Base-by-base conservation (phyloP, 2,113 vertebrate genomes). In the Macrotis lagotis region DNA sequence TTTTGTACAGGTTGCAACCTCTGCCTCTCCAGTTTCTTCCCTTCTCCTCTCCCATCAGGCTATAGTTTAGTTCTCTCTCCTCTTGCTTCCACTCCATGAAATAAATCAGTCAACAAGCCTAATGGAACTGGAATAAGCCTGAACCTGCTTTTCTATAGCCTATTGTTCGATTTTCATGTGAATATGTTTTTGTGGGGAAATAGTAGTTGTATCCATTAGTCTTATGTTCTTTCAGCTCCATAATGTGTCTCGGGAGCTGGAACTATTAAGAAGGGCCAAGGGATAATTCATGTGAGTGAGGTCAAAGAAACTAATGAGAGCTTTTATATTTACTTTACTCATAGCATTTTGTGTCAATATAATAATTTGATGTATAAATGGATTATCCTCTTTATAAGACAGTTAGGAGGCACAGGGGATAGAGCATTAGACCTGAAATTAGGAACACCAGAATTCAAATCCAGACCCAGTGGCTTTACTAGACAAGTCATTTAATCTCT, bases 111-210 rank as follows among this genome's bases (percentile, higher is more conserved):
- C 96, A 88, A 50, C 95, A 19, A 55, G 91, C n/a, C 83, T 89
- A 16, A 22, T 44, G 90, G 97, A 95, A 97, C 95, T 44, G 50
- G 66, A 96, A 95, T 95, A 93, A 96, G 93, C 91, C 51, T 11
- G 89, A 51, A n/a, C 91, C 53, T 51, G 89, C 51, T 91, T 49
- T 90, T 47, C 26, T 52, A 48, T n/a, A 90, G 51, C 95, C 94
- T 95, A 97, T 96, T 97, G 97, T 97, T 95, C n/a, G 90, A 59
- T 59, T 93, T 95, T 92, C 95, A 66, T 92, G 97, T 96, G 96
- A 97, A 97, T 92, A 91, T 52, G 53, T 53, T 90, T 96, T 92
- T 96, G 93, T 92, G 51, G 96, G 91, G 66, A 94, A 96, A 95
- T 50, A n/a, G n/a, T 49, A 24, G 91, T 31, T 55, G 52, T 8